phyloP scores from a whole-genome alignment of 2,113 vertebrate species.

The Gallinago undulata region DNA sequence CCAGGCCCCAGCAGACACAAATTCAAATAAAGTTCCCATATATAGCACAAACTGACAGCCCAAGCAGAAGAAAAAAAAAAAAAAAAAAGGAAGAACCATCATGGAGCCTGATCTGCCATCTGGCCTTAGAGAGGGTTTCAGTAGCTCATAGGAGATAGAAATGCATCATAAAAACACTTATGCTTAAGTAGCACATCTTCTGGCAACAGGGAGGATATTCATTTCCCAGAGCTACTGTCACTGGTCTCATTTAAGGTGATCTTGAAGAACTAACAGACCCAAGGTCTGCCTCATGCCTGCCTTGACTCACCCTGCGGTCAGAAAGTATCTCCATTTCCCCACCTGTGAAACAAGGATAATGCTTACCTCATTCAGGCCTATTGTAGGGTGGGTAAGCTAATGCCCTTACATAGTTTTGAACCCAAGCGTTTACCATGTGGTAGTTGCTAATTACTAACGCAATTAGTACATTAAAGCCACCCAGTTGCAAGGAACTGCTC shows the following conservation, averaged over 20 bases:
- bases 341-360: neutral
- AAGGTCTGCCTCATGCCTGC: neutral
- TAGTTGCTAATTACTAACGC: neutral
- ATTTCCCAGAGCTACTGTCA: neutral
- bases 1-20: neutral
- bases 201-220: neutral
- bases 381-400: neutral
- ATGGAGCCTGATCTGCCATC: neutral
- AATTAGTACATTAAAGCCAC: constrained; percentile 35
- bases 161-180: neutral
- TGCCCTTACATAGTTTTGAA: neutral
- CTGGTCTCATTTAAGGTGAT: neutral
- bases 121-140: neutral
- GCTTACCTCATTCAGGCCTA: neutral
- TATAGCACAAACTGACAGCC: neutral
- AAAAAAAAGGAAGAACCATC: neutral
- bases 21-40: constrained; percentile 1
- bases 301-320: neutral
- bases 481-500: neutral
- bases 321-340: neutral
- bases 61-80: neutral
- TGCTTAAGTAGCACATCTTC: neutral
- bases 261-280: neutral
- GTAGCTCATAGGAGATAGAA: neutral
- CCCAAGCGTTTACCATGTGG: neutral